Conservation (phyloP, 2,113 vertebrate species). For the Cyanoderma ruficeps region DNA sequence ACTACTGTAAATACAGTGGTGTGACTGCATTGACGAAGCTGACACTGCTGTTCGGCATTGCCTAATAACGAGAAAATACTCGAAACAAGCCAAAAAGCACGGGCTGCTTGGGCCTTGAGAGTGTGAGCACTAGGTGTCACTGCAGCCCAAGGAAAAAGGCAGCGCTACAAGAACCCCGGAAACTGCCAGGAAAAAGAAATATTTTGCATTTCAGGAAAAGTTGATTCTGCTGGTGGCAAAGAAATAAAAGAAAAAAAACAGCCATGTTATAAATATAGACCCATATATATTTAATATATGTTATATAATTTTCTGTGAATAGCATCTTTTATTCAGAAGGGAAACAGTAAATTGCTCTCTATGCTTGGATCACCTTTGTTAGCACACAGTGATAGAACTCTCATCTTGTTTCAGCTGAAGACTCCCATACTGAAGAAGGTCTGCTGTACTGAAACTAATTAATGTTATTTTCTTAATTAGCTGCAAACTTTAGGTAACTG, state of each 20-base stretch:
- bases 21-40: not conserved
- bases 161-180: not conserved
- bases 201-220: not conserved
- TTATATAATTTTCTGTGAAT: not conserved
- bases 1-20: not conserved
- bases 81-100: not conserved
- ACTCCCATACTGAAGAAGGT: not conserved
- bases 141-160: not conserved
- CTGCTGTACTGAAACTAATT: not conserved
- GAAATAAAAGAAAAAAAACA: not conserved
- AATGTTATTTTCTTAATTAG: not conserved
- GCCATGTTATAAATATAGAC: not conserved
- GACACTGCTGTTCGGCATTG: not conserved
- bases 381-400: not conserved
- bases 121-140: constrained; percentile 44
- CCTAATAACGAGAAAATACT: not conserved
- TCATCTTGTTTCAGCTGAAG: not conserved
- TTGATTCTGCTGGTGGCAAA: not conserved
- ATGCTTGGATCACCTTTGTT: not conserved
- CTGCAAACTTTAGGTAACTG: not conserved
- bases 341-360: not conserved
- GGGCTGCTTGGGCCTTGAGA: not conserved
- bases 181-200: not conserved
- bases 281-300: not conserved
- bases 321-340: not conserved